phyloP scores from a whole-genome alignment of 2,113 vertebrate genomes.

The Sitta europaea region DNA sequence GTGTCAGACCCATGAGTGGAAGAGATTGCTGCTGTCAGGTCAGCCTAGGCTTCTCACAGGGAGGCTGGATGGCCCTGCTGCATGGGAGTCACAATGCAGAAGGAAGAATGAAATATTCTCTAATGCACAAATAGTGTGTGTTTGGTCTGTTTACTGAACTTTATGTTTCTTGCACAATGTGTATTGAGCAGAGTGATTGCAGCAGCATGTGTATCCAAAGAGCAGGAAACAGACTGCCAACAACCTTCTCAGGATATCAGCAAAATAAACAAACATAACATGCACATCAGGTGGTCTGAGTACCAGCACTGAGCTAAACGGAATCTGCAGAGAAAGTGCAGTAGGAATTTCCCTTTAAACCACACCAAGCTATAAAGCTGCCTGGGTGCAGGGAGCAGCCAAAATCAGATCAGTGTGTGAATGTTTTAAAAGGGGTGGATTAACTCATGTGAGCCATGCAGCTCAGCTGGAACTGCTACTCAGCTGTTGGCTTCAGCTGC shows the following conservation, averaged over 20 bases:
- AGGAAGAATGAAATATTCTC: neutral
- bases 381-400: neutral
- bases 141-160: constrained; percentile 6
- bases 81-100: neutral
- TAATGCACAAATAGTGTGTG: neutral
- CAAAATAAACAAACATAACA: constrained; percentile 23
- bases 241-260: neutral
- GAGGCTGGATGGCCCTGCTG: neutral
- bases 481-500: neutral
- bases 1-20: neutral
- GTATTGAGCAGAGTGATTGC: neutral
- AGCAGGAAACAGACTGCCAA: constrained; percentile 27
- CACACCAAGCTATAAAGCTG: neutral
- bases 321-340: neutral
- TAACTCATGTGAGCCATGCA: neutral
- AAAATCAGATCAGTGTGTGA: neutral
- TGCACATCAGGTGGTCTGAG: constrained; percentile 26
- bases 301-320: neutral
- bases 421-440: neutral
- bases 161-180: neutral
- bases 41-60: neutral
- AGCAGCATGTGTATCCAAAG: neutral
- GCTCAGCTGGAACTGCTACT: constrained; percentile 2
- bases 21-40: rapidly evolving
- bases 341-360: neutral